Evolutionary conservation across 2,888 invertebrate genomes (phyloP).

Genomic region (Lasioglossum figueresi): DNA sequence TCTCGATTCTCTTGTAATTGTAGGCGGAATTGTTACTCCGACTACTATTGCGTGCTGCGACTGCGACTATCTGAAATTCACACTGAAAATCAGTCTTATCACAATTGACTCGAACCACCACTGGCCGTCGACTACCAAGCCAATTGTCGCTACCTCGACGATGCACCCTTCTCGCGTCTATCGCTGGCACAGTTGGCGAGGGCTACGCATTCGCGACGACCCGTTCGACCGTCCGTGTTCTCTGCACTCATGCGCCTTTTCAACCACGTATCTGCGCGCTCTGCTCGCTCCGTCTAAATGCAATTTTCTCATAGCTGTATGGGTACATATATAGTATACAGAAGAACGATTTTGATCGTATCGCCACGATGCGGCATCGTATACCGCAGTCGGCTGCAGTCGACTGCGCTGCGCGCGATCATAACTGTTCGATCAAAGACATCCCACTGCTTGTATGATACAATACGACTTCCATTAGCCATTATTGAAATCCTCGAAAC

Average conservation of each 20-base stretch:
- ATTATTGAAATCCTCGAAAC: too few species aligned
- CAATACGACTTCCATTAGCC: too few species aligned
- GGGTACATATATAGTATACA: not conserved
- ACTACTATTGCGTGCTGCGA: not conserved
- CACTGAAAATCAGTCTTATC: not conserved
- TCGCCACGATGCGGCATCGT: constrained; percentile 6
- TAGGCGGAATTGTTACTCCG: not conserved
- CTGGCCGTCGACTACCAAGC: constrained; percentile 10
- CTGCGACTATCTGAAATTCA: not conserved
- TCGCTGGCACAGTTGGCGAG: not conserved
- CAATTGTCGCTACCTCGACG: not conserved
- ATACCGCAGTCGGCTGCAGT: not conserved
- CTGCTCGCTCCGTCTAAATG: not conserved
- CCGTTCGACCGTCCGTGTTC: not conserved
- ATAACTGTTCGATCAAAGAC: too few species aligned
- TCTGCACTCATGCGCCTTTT: not conserved
- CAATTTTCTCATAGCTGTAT: not conserved
- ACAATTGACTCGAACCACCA: not conserved
- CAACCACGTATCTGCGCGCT: constrained; percentile 2
- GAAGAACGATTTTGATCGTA: not conserved
- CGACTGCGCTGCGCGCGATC: not conserved
- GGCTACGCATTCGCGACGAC: not conserved
- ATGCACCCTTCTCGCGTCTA: not conserved
- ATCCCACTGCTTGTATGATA: too few species aligned
- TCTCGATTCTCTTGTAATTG: not conserved